Base-by-base conservation (phyloP, 2,888 invertebrate genomes). In the Zeuzera pyrina region DNA sequence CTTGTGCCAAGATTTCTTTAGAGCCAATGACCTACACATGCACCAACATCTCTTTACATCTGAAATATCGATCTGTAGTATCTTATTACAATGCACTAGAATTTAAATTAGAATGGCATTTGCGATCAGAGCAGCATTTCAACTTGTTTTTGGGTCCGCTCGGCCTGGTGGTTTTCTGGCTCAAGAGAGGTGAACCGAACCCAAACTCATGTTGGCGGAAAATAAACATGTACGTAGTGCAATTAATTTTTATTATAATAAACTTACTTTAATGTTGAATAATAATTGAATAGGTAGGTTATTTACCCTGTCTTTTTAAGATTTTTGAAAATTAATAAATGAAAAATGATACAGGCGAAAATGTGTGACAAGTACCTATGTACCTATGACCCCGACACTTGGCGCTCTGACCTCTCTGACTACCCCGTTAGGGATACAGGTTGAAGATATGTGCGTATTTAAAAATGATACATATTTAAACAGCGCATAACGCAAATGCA, bases 1-100 rank as follows among this genome's bases (percentile, higher is more conserved):
- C 58, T 48, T 58, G 58, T 78, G 76, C 77, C 77, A 78, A 78
- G 70, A 72, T 76, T 73, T 73, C 66, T 72, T 71, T 63, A 66
- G 68, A 69, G 78, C 60, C 78, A 78, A 72, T 66, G 78, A 78
- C 78, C 78, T 69, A 55, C 53, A 53, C 49, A 44, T 43, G 38
- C 8, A 42, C 45, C 60, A 47, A 45, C 37, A 38, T 45, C 52
- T 40, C 34, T 36, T 39, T 47, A 41, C 35, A 35, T 29, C n/a
- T 12, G n/a, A 16, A 7, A 0, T 32, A 19, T 23, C 37, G 13
- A 28, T 26, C 10, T 16, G 11, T 8, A 16, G 25, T 3, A 12
- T 27, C 35, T 53, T 62, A 55, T 32, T 0, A 0, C 15, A 2
- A 16, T 1, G 19, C 0, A 0, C 19, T 61, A 72, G 38, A 41